These are phyloP conservation scores for Butorides virescens DNA, from an alignment of 2,113 vertebrate species.

Conservation along the genomic window DNA sequence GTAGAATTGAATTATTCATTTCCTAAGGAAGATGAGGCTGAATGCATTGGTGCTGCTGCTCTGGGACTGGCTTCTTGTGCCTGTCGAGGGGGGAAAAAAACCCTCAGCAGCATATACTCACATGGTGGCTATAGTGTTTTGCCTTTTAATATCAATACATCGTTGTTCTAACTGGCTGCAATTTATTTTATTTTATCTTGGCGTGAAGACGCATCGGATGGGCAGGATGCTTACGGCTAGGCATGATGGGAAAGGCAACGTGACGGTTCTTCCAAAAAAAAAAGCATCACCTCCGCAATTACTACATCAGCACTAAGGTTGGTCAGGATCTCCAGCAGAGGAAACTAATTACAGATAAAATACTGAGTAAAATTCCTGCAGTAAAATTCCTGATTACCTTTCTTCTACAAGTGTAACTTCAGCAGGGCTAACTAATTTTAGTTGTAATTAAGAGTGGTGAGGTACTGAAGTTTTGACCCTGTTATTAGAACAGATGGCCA, in stretches of 20 bases:
- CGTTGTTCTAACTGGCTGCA: not conserved
- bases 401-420: not conserved
- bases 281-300: no score
- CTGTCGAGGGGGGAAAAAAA: fast-evolving
- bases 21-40: not conserved
- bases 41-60: not conserved
- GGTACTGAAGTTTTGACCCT: not conserved
- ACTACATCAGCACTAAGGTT: not conserved
- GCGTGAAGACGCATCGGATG: not conserved
- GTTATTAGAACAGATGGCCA: not conserved
- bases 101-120: no score
- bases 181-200: not conserved
- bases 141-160: not conserved
- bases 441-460: no score
- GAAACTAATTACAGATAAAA: not conserved
- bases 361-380: not conserved
- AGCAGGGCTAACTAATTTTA: not conserved
- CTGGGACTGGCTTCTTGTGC: not conserved
- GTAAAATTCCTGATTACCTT: not conserved
- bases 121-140: not conserved
- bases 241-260: fast-evolving
- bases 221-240: not conserved
- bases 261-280: not conserved
- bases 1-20: not conserved
- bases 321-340: not conserved